Base-by-base conservation (phyloP, 2,888 invertebrate species). In the Ectropis crepuscularia region DNA sequence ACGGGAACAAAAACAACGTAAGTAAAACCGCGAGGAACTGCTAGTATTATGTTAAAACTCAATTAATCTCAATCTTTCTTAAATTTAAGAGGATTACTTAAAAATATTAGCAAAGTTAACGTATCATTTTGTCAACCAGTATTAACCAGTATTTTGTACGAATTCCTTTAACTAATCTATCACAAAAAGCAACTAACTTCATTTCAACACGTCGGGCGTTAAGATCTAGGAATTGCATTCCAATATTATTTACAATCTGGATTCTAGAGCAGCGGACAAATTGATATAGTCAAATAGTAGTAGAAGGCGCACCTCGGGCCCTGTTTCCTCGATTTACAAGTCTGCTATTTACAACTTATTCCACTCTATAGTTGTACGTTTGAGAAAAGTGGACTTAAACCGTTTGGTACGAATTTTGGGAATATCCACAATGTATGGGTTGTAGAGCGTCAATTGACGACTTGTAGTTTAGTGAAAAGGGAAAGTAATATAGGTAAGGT, bases 241-340 rank as follows among this genome's bases (percentile, higher is more conserved):
- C 59, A 5, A 36, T 47, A 59, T 46, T 39, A 63, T 59, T 55
- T 12, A 49, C n/a, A 42, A 11, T 11, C 38, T 53, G 37, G 37
- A 54, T 46, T 54, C 49, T 55, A 46, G 59, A 50, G n/a, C 54
- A 28, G 37, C 41, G 54, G 55, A 60, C 55, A 64, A 64, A 64
- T 64, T 64, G 63, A 7, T 60, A 12, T n/a, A 55, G 39, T 38
- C 47, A 42, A 58, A 43, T 57, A 47, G n/a, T n/a, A n/a, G n/a
- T n/a, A n/a, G 38, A 45, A 42, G 16, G 12, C 12, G 57, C 39
- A 43, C 41, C 47, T 41, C 53, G 28, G 53, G 57, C 0, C 53
- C 28, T 10, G 48, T 28, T 53, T 11, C 41, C 0, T 37, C 7
- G 28, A 63, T 6, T 43, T 8, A 61, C 61, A 61, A 61, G 50